These are phyloP conservation scores for Stenolophus ochropezus DNA, from an alignment of 2,888 invertebrate species.

Conservation along the genomic window DNA sequence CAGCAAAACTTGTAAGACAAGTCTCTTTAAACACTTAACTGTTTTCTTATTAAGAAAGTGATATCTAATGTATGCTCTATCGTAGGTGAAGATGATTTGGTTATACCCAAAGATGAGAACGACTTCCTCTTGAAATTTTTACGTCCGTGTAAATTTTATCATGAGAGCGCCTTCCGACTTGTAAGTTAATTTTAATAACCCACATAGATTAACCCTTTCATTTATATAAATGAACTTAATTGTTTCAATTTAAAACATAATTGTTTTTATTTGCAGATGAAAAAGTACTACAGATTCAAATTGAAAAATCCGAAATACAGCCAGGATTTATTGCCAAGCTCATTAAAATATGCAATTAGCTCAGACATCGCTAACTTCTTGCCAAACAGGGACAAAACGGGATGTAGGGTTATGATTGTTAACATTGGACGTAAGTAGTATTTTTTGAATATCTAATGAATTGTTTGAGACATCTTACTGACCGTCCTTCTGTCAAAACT, in stretches of 20 bases:
- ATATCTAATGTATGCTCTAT: slow-evolving; percentile 66
- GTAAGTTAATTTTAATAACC: slow-evolving; percentile 72
- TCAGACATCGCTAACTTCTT: slow-evolving; percentile 81
- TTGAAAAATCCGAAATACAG: slow-evolving; percentile 79
- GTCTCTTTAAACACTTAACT: background rate
- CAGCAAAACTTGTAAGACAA: background rate
- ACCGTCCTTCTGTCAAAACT: too few species aligned
- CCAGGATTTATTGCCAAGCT: slow-evolving; percentile 78
- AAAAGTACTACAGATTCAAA: slow-evolving; percentile 83
- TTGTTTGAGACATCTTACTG: too few species aligned
- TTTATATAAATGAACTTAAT: too few species aligned
- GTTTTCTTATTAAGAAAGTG: background rate
- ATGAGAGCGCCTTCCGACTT: slow-evolving; percentile 85
- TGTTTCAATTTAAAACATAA: background rate
- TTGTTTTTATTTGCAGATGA: slow-evolving; percentile 75
- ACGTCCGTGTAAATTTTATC: slow-evolving; percentile 90
- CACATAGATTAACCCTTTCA: background rate
- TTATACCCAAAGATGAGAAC: slow-evolving; percentile 81
- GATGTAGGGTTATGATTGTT: slow-evolving; percentile 81
- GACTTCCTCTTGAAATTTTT: slow-evolving; percentile 86
- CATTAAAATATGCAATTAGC: slow-evolving; percentile 78
- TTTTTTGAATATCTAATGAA: background rate
- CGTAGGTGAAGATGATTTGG: slow-evolving; percentile 79
- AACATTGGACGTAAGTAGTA: slow-evolving; percentile 81
- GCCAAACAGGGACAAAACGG: slow-evolving; percentile 81